These are phyloP conservation scores for Ispidina lecontei DNA, from an alignment of 2,797 vertebrate genomes.

Conservation along the genomic window DNA sequence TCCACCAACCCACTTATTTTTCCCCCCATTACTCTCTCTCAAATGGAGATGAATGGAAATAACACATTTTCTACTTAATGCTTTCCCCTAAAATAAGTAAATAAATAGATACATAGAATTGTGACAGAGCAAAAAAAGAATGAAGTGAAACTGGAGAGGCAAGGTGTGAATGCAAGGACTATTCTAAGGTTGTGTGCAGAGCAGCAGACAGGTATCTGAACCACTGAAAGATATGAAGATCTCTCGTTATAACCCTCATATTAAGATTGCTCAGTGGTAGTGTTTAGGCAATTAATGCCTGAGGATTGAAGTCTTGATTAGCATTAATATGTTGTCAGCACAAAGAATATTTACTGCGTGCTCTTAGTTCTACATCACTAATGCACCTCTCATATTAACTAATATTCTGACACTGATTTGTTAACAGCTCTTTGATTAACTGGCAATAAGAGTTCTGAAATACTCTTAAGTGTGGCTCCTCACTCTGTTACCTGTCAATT, in stretches of 20 bases:
- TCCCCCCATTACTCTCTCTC: not conserved
- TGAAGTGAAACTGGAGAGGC: not conserved
- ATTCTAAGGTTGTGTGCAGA: not conserved
- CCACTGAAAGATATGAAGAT: not conserved
- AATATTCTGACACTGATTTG: not conserved
- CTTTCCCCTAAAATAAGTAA: not conserved
- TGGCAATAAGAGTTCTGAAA: not conserved
- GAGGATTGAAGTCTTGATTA: not conserved
- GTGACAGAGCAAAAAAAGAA: not conserved
- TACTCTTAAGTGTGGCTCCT: not conserved
- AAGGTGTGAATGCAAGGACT: not conserved
- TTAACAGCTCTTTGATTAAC: not conserved
- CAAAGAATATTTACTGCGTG: not conserved
- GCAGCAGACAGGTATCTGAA: not conserved
- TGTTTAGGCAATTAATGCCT: not conserved
- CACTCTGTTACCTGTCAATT: not conserved
- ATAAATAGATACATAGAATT: too few species aligned
- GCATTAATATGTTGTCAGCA: not conserved
- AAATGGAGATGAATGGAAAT: not conserved
- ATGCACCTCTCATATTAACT: not conserved
- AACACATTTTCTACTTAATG: not conserved
- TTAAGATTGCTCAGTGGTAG: not conserved
- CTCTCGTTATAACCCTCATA: not conserved
- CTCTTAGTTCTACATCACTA: not conserved
- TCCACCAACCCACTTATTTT: not conserved